Evolutionary conservation across 2,797 vertebrate species (phyloP), one percentile per base, ranked within the genome.

Genomic region (Poeciliopsis gracilis): DNA sequence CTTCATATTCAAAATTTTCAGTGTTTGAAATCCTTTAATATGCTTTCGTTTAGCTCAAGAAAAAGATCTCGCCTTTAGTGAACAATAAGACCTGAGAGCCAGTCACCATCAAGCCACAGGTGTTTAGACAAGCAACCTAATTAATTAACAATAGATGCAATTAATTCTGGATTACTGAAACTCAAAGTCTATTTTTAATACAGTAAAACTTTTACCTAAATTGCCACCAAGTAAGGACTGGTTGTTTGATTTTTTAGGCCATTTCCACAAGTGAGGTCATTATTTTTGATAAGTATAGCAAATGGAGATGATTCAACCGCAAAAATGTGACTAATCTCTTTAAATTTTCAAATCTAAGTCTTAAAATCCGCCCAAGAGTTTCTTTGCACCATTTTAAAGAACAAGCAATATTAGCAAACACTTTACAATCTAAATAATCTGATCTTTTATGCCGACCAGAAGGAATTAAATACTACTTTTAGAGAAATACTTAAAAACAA

Each of bases 1-100:
- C 43, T 46, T 78, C 70, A 82, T 69, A 75, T 41, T 63, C 30
- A 67, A 47, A 53, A 3, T 46, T 3, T 38, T 55, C 72, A n/a
- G 18, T 15, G 33, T 59, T 59, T 28, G n/a, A n/a, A 41, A 43
- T 23, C 30, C 33, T 67, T 41, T 23, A 38, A 73, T 36, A 49
- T 63, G 7, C 2, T 53, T 38, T 15, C 0, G 0, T 59, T 11
- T 15, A 30, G 5, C 2, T 30, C 5, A 16, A 15, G 57, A 59
- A 59, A 43, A 70, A 28, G 41, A 70, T 25, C 30, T 36, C 2
- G 4, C 57, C 57, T 59, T 30, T 6, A 30, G 57, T n/a, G 6
- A 33, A 9, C 59, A 36, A 33, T 47, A 47, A 10, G 28, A 28
- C 43, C 28, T 23, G 36, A 18, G 15, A 28, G 43, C 43, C 69